phyloP scores from a whole-genome alignment of 2,113 vertebrate genomes.

The Hipposideros armiger region DNA sequence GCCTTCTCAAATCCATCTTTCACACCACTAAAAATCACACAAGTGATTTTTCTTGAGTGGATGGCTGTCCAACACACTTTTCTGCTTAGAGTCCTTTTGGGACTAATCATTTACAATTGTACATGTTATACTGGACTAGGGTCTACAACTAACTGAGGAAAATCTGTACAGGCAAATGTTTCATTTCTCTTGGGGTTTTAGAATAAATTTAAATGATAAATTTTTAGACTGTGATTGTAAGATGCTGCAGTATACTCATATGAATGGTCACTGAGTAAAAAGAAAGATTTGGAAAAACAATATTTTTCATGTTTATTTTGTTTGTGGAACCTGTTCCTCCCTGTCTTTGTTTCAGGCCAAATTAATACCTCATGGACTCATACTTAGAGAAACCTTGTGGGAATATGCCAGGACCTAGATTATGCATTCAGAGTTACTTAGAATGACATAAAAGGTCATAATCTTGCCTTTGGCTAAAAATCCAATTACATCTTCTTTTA shows the following conservation, averaged over 20 bases:
- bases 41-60: not conserved
- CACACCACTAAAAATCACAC: not conserved
- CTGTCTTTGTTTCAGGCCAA: not conserved
- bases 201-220: not conserved
- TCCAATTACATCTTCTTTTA: slow-evolving; percentile 74
- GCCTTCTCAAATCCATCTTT: not conserved
- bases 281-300: not conserved
- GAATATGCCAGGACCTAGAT: not conserved
- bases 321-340: not conserved
- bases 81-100: not conserved
- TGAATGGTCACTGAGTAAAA: not conserved
- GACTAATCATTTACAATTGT: not conserved
- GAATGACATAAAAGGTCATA: slow-evolving; percentile 63
- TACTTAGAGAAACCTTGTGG: slow-evolving; percentile 5
- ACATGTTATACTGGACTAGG: not conserved
- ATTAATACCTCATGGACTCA: slow-evolving; percentile 18
- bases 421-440: slow-evolving; percentile 68
- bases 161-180: not conserved
- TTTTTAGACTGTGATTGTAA: not conserved
- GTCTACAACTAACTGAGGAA: not conserved
- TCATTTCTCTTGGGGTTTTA: not conserved
- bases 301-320: not conserved
- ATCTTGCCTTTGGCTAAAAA: slow-evolving; percentile 79
- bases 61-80: not conserved
- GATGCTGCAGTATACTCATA: not conserved